A percentile compares a stretch with the other conserved stretches of the same genome.
Evolutionary conservation across 1,140 invertebrate genomes (phyloP).

Genomic region (Drosophila micromelanica): DNA sequence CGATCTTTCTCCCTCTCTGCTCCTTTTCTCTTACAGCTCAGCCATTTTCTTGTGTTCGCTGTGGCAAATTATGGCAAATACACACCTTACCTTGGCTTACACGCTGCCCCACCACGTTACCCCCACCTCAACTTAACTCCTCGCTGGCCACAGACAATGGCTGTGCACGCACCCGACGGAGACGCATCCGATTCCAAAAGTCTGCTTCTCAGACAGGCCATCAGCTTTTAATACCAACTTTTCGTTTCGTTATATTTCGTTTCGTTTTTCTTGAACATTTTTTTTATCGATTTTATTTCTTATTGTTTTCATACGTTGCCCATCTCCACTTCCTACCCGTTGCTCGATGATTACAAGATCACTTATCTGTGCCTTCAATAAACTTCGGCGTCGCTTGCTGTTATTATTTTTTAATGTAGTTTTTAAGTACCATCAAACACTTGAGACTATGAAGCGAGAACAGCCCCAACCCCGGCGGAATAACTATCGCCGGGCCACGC

Average conservation of each 20-base stretch:
- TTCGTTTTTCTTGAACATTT: constrained; percentile 25
- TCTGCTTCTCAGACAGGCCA: constrained; percentile 40
- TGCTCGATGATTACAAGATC: constrained; percentile 75
- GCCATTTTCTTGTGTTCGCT: constrained; percentile 64
- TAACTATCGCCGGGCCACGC: constrained; percentile 32
- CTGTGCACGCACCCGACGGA: constrained; percentile 50
- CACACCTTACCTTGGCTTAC: constrained; percentile 68
- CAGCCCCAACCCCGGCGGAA: constrained; percentile 14
- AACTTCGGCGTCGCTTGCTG: constrained; percentile 73
- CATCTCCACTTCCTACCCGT: neutral
- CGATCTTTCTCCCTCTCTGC: neutral
- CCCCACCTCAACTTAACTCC: constrained; percentile 3
- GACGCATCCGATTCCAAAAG: neutral
- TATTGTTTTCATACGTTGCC: constrained; percentile 63
- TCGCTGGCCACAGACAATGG: constrained; percentile 32
- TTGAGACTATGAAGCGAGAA: constrained; percentile 80
- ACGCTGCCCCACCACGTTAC: constrained; percentile 1
- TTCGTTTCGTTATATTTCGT: constrained; percentile 34
- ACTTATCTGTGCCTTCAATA: constrained; percentile 78
- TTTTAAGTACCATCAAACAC: constrained; percentile 82
- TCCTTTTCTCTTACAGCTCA: neutral
- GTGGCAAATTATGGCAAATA: constrained; percentile 84
- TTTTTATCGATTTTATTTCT: constrained; percentile 75
- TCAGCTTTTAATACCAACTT: constrained; percentile 55
- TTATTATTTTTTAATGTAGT: constrained; percentile 83